Percentiles rank a stretch among this genome's conserved stretches.
Evolutionary conservation across 2,888 invertebrate species (phyloP).

Genomic region (Eupithecia dodoneata): DNA sequence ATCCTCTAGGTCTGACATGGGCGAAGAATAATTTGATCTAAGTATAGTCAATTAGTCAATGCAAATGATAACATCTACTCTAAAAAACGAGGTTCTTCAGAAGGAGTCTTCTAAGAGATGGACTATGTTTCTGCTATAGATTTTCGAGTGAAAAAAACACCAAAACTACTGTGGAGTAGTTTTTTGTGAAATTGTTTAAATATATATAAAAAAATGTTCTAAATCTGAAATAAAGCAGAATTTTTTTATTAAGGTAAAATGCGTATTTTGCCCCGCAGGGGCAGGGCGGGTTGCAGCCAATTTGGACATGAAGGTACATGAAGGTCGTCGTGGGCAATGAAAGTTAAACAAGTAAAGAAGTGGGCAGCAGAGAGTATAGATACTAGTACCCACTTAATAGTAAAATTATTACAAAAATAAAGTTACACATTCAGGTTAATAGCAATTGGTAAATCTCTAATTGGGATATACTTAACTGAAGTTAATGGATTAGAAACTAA

Average conservation of each 20-base stretch:
- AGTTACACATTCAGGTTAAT: constrained; percentile 16
- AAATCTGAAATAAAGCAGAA: too few relatives aligned
- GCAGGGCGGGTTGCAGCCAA: too few relatives aligned
- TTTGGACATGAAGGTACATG: too few relatives aligned
- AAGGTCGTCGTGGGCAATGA: background rate
- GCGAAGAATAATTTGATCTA: background rate
- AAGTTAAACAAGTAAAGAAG: background rate
- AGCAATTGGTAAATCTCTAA: constrained; percentile 2
- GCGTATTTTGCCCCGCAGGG: too few relatives aligned
- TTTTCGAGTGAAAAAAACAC: too few relatives aligned
- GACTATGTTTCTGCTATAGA: too few relatives aligned
- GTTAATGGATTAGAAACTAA: constrained; percentile 10
- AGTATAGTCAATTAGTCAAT: background rate
- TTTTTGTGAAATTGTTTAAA: too few relatives aligned
- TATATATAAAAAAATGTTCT: too few relatives aligned
- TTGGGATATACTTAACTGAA: background rate
- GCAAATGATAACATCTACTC: background rate
- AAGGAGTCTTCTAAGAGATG: too few relatives aligned
- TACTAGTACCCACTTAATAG: background rate
- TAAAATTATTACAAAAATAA: background rate
- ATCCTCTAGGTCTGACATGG: background rate
- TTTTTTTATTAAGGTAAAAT: too few relatives aligned
- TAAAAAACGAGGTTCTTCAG: too few relatives aligned
- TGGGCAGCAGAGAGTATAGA: background rate
- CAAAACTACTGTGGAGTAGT: too few relatives aligned